phyloP scores from a whole-genome alignment of 2,113 vertebrate species.

The Kryptolebias marmoratus region DNA sequence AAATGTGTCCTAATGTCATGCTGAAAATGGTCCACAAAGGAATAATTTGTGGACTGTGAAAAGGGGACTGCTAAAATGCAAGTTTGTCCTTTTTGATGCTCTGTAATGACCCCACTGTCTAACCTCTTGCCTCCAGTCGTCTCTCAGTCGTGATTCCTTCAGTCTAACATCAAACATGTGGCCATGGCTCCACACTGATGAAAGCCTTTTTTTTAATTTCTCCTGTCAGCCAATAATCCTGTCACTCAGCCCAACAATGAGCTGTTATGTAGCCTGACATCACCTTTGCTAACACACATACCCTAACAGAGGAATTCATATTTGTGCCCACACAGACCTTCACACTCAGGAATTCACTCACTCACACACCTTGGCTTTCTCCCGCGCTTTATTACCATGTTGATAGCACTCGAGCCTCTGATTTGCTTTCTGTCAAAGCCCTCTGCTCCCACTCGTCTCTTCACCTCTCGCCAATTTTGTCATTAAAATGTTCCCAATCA shows the following conservation, averaged over 20 bases:
- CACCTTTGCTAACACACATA: slow-evolving; percentile 38
- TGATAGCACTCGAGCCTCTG: slow-evolving; percentile 68
- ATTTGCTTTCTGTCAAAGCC: slow-evolving; percentile 57
- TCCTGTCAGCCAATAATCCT: slow-evolving; percentile 64
- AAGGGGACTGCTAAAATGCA: slow-evolving; percentile 9
- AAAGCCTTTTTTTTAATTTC: slow-evolving; percentile 66
- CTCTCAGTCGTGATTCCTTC: slow-evolving; percentile 48
- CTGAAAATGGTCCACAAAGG: no score
- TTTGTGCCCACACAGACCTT: slow-evolving; percentile 11
- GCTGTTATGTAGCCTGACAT: slow-evolving; percentile 70
- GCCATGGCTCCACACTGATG: slow-evolving; percentile 50
- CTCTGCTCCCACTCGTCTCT: slow-evolving; percentile 53
- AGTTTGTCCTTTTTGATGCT: slow-evolving; percentile 23
- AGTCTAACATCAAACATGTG: slow-evolving; percentile 69
- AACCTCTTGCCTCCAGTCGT: slow-evolving; percentile 20
- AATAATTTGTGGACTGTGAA: no score
- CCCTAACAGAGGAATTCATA: slow-evolving; percentile 38
- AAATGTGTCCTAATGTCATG: no score
- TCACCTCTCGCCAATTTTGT: slow-evolving; percentile 63
- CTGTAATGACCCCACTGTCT: slow-evolving; percentile 20
- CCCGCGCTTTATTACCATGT: slow-evolving; percentile 68
- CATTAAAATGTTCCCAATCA: slow-evolving; percentile 74
- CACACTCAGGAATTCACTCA: slow-evolving; percentile 34
- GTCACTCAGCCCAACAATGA: slow-evolving; percentile 78
- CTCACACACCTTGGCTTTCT: slow-evolving; percentile 43